Evolutionary conservation across 2,113 vertebrate species (phyloP).

Genomic region (Coptodon bakossiorum): DNA sequence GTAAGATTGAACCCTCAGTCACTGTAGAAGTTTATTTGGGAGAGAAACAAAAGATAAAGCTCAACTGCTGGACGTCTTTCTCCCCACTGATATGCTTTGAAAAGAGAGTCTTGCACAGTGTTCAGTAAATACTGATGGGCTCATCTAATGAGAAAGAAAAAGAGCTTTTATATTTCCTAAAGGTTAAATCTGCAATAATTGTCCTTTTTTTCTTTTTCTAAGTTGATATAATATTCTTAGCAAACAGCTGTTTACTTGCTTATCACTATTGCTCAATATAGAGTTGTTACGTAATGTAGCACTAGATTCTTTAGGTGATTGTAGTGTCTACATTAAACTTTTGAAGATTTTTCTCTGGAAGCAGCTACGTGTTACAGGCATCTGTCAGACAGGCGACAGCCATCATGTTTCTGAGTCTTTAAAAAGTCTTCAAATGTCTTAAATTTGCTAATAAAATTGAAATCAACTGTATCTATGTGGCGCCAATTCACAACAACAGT

Average conservation of each 20-base stretch:
- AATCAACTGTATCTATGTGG: not conserved
- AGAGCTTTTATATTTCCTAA: not conserved
- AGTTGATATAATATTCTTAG: not conserved
- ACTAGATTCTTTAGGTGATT: not conserved
- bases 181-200: not conserved
- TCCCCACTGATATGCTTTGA: not conserved
- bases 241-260: not conserved
- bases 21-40: constrained; percentile 29
- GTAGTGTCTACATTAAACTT: not conserved
- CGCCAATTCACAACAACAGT: not conserved
- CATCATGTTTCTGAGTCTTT: not conserved
- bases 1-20: constrained; percentile 14
- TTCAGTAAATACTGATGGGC: not conserved
- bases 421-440: not conserved
- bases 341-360: not conserved
- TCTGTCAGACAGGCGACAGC: not conserved
- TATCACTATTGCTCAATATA: not conserved
- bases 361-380: not conserved
- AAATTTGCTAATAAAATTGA: not conserved
- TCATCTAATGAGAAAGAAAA: not conserved
- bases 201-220: not conserved
- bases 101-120: not conserved
- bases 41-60: constrained; percentile 15
- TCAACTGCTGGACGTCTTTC: not conserved
- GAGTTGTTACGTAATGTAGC: not conserved